phyloP scores from a whole-genome alignment of 2,888 invertebrate genomes.

The Achlya flavicornis region DNA sequence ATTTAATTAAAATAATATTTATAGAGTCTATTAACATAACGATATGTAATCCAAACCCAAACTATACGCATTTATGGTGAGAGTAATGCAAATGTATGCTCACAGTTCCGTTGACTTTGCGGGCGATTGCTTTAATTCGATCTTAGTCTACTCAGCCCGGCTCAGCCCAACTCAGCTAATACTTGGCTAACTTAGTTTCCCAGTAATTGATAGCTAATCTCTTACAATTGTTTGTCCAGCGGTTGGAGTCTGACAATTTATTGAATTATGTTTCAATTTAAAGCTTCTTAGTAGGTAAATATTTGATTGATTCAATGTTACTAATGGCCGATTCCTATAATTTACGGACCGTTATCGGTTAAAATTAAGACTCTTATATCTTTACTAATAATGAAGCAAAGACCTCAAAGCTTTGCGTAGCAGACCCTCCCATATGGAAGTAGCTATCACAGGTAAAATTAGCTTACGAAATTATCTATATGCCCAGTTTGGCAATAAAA shows the following conservation, averaged over 20 bases:
- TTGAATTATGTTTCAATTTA: background rate
- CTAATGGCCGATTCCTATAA: too few species aligned
- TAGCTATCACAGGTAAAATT: too few species aligned
- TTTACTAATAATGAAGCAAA: too few species aligned
- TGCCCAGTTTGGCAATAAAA: too few species aligned
- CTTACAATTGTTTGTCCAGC: background rate
- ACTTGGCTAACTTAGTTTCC: background rate
- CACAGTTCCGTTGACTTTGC: constrained; percentile 9
- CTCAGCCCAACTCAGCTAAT: constrained; percentile 12
- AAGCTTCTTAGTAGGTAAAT: background rate
- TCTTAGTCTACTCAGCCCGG: constrained; percentile 9
- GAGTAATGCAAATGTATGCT: constrained; percentile 19
- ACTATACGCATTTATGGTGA: constrained; percentile 10
- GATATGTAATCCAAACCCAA: constrained; percentile 5
- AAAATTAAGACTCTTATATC: too few species aligned
- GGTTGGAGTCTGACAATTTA: background rate
- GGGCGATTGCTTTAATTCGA: constrained; percentile 21
- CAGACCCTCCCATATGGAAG: too few species aligned
- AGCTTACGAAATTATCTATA: too few species aligned
- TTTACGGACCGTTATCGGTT: too few species aligned
- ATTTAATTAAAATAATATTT: background rate
- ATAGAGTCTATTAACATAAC: background rate
- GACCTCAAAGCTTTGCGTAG: too few species aligned
- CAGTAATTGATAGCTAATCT: background rate
- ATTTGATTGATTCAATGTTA: background rate